Conservation (phyloP, 2,888 invertebrate species). For the Mythimna ferrago region DNA sequence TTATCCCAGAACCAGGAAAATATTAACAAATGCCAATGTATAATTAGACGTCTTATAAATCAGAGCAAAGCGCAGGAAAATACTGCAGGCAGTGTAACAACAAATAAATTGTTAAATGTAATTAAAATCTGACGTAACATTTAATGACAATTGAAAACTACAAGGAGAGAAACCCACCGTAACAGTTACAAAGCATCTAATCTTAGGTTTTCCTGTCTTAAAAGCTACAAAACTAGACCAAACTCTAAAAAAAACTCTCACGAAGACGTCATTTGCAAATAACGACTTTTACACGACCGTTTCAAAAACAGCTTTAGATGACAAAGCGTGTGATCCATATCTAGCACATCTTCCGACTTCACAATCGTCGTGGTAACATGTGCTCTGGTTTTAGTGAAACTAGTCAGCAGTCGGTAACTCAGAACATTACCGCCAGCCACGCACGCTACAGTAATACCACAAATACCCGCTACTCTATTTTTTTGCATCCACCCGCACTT, state of each 20-base stretch:
- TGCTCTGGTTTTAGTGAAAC: slow-evolving; percentile 50
- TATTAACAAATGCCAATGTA: background rate
- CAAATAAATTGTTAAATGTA: slow-evolving; percentile 13
- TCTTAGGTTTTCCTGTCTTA: background rate
- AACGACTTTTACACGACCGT: slow-evolving; percentile 5
- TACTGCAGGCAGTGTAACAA: background rate
- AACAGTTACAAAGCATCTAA: too few relatives aligned
- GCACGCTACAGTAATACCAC: slow-evolving; percentile 49
- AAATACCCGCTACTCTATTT: slow-evolving; percentile 60
- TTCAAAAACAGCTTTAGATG: slow-evolving; percentile 21
- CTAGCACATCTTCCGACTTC: slow-evolving; percentile 37
- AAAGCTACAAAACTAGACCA: slow-evolving; percentile 12
- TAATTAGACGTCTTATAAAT: slow-evolving; percentile 12
- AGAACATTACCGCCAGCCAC: slow-evolving; percentile 37
- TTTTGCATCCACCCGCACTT: slow-evolving; percentile 59
- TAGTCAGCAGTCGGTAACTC: background rate
- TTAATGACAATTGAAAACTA: background rate
- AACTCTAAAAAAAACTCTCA: slow-evolving; percentile 3
- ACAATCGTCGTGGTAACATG: slow-evolving; percentile 25
- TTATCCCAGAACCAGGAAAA: slow-evolving; percentile 37
- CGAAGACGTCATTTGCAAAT: slow-evolving; percentile 16
- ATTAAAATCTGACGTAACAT: slow-evolving; percentile 14
- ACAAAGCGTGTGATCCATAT: slow-evolving; percentile 8
- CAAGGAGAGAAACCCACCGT: background rate
- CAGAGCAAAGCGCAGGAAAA: slow-evolving; percentile 34